Evolutionary conservation across 1,140 invertebrate genomes (phyloP), one percentile per base, ranked within the genome.

Genomic region (Sycophila sp.): DNA sequence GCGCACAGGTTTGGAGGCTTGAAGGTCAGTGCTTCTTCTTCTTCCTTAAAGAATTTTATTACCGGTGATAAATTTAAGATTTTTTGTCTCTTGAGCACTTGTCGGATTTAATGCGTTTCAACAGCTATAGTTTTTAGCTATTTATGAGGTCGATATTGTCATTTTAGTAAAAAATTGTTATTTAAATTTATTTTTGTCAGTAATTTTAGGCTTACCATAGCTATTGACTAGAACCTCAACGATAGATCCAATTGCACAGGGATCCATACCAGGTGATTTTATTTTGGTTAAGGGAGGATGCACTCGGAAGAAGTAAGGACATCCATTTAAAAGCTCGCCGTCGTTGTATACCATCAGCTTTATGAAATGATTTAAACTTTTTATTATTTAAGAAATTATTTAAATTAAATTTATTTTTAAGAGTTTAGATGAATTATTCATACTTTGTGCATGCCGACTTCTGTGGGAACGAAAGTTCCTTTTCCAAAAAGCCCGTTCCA

Each of bases 171-270:
- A 40, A 45, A n/a, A 63, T 36, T 36, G 34, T 11, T 59, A 22
- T 38, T 36, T n/a, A 47, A 49, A 45, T 67, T 69, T 56, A 30
- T 72, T 34, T 59, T 53, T 40, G 2, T 62, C 15, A 62, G 3
- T 28, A 36, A 56, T 45, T 19, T 38, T 15, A 68, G 22, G 4
- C 59, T 77, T 83, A 91, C 90, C 92, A 77, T 92, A 94, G 74
- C 92, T 92, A 89, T 94, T 95, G 82, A 98, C 96, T 86, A 97
- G 90, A 73, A 99, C 94, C 90, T 98, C 96, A 6, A 98, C 96
- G 59, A 97, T 92, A 65, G 94, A 95, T 73, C 96, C 97, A 34
- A 98, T 89, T 17, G 95, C 94, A 85, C 96, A 98, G 22, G 95
- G 97, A 58, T 97, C 96, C 89, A 98, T 96, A 68, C 96, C 95